Conservation (phyloP, 2,797 vertebrate genomes). For the Ceryle rudis region DNA sequence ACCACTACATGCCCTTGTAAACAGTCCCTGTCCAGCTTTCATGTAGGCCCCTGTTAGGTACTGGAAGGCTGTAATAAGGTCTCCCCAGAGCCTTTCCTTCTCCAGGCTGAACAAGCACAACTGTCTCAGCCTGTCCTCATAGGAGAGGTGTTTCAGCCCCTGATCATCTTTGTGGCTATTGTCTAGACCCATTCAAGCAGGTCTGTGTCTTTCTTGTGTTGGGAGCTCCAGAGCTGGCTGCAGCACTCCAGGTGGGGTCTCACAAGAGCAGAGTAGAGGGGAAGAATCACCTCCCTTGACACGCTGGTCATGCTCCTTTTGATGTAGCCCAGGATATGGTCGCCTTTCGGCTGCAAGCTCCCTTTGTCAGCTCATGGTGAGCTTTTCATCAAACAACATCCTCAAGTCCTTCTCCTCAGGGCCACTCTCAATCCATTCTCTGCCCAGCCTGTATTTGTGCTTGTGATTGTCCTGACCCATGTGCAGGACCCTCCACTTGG, state of each 20-base stretch:
- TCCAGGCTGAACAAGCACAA: too few relatives aligned
- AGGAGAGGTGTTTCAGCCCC: not conserved
- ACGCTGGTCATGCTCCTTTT: too few relatives aligned
- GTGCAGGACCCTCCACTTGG: not conserved
- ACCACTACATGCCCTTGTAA: not conserved
- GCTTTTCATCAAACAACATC: not conserved
- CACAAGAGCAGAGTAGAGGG: too few relatives aligned
- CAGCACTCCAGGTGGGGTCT: too few relatives aligned
- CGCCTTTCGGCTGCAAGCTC: not conserved
- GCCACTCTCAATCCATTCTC: not conserved
- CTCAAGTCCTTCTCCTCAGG: not conserved
- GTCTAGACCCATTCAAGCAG: too few relatives aligned
- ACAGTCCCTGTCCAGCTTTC: not conserved
- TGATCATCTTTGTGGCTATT: too few relatives aligned
- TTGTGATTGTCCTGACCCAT: not conserved
- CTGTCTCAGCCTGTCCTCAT: too few relatives aligned
- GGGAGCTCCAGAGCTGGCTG: too few relatives aligned
- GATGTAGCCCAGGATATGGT: not conserved
- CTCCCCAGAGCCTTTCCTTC: too few relatives aligned
- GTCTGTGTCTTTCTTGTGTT: too few relatives aligned
- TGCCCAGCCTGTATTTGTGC: not conserved
- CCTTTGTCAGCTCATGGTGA: not conserved
- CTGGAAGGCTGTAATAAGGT: too few relatives aligned
- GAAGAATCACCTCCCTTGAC: too few relatives aligned
- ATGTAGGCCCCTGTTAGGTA: not conserved